phyloP scores from a whole-genome alignment of 1,140 invertebrate species.

The Leguminivora glycinivorella region DNA sequence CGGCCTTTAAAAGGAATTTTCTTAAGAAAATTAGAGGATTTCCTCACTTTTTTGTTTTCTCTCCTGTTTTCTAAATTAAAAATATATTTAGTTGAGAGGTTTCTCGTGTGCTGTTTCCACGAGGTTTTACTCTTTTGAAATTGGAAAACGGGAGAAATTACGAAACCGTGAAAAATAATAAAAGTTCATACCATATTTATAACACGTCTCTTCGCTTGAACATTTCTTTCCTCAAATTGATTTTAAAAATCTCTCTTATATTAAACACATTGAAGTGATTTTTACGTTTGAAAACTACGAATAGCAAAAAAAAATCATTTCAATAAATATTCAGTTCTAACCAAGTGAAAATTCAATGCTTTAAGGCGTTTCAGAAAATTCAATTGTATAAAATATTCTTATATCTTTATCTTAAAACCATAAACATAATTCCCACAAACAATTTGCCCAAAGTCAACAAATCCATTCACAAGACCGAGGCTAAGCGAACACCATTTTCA shows the following conservation, averaged over 20 bases:
- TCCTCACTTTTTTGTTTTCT: slow-evolving; percentile 49
- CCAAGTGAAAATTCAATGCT: too few relatives aligned
- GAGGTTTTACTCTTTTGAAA: slow-evolving; percentile 45
- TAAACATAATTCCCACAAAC: not conserved
- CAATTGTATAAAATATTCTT: not conserved
- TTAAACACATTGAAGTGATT: not conserved
- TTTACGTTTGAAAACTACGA: too few relatives aligned
- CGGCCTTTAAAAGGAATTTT: slow-evolving; percentile 53
- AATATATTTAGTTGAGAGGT: slow-evolving; percentile 45
- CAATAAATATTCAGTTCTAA: too few relatives aligned
- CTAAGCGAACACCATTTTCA: slow-evolving; percentile 16
- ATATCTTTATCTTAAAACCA: not conserved
- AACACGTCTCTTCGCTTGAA: not conserved
- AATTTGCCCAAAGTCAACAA: not conserved
- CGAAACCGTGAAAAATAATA: not conserved
- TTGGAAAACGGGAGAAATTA: not conserved
- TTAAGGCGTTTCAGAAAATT: too few relatives aligned
- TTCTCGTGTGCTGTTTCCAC: slow-evolving; percentile 38
- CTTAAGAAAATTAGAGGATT: slow-evolving; percentile 63
- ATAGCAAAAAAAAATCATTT: too few relatives aligned
- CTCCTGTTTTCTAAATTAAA: slow-evolving; percentile 50
- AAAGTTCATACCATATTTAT: not conserved
- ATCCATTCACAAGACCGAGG: not conserved
- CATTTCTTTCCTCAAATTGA: not conserved
- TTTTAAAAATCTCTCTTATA: not conserved